Evolutionary conservation across 2,113 vertebrate species (phyloP).

Genomic region (Mobula birostris): DNA sequence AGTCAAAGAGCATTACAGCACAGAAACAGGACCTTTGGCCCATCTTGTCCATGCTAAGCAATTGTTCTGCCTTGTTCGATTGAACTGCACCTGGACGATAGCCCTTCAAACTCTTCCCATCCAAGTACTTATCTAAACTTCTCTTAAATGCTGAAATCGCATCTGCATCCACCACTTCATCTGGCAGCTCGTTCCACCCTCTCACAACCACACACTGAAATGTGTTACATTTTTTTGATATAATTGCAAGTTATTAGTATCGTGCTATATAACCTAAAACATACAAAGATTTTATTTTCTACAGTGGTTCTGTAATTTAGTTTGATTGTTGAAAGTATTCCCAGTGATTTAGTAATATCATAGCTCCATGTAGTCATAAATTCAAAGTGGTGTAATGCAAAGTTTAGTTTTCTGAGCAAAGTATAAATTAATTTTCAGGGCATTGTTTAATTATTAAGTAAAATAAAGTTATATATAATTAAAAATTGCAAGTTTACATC

Average conservation of each 20-base stretch:
- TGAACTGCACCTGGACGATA: too few relatives aligned
- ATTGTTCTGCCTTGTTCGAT: too few relatives aligned
- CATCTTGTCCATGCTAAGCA: too few relatives aligned
- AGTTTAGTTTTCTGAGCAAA: background rate
- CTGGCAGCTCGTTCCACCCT: too few relatives aligned
- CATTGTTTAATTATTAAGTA: constrained; percentile 2
- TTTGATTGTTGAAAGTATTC: background rate
- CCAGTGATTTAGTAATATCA: background rate
- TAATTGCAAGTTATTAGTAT: background rate
- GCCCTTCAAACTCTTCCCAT: too few relatives aligned
- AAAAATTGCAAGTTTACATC: background rate
- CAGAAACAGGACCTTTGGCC: too few relatives aligned
- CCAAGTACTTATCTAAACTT: too few relatives aligned
- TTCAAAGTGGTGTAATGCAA: background rate
- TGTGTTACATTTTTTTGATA: background rate
- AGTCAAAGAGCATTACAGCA: too few relatives aligned
- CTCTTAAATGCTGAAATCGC: too few relatives aligned
- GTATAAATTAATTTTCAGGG: background rate
- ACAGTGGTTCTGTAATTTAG: background rate
- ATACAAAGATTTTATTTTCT: background rate
- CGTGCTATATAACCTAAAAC: background rate
- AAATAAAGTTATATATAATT: background rate
- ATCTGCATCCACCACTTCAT: too few relatives aligned
- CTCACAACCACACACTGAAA: too few relatives aligned
- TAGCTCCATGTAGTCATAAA: background rate